Base-by-base conservation (phyloP, 2,888 invertebrate genomes). In the Macaria notata region DNA sequence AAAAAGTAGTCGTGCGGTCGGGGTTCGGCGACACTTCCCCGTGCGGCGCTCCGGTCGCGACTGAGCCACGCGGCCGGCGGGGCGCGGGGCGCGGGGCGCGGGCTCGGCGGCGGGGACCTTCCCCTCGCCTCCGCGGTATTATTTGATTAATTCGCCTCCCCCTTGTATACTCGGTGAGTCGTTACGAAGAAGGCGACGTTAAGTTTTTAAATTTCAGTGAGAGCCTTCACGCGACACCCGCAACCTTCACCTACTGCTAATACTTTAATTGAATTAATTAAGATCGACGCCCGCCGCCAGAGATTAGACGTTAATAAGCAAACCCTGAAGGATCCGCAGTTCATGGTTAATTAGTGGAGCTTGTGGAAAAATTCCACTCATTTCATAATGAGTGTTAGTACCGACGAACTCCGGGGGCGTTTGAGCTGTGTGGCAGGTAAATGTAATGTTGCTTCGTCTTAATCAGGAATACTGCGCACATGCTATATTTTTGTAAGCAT, bases 81-180 rank as follows among this genome's bases (percentile, higher is more conserved):
- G 75, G 73, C 69, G 73, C 66, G 78, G 72, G 74, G 73, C 8
- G 72, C 65, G 70, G 71, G 70, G 70, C 69, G 68, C 68, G 42
- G 46, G 46, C 59, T 65, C 68, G 64, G 61, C 75, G 74, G 74
- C 71, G 61, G 76, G 74, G 75, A 71, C 67, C 78, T 65, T 75
- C 82, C 82, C 81, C 83, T 75, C 85, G 73, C 86, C 88, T 78
- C 86, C 82, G 86, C 86, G 82, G 88, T 88, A 90, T 91, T 91
- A 91, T 91, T 91, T 91, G 91, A 91, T 91, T 91, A 91, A 91
- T 91, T 91, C 87, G 88, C 89, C 89, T 88, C 90, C 91, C 86
- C 90, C 89, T 89, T 87, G 89, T 88, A 89, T 86, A 87, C 85
- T 86, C 86, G 84, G 80, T 79, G 83, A 88, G 85, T 88, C 91